These are phyloP conservation scores for Oriolus oriolus DNA, from an alignment of 2,113 vertebrate genomes.

Conservation along the genomic window DNA sequence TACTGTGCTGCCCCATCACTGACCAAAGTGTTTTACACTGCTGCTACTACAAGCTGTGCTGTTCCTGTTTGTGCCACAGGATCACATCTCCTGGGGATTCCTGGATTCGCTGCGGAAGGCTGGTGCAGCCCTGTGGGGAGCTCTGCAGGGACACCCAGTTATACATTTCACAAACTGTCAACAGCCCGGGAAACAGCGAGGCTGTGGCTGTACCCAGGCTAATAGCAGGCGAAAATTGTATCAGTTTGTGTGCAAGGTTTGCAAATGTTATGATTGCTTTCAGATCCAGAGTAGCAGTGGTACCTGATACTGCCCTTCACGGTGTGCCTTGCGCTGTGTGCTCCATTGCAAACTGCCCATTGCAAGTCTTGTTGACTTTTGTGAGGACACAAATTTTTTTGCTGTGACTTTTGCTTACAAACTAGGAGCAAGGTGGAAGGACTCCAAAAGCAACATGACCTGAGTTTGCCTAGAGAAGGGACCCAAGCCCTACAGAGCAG, in stretches of 20 bases:
- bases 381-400: not conserved
- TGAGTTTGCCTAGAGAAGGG: not conserved
- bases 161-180: rapidly evolving
- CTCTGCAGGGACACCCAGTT: not conserved
- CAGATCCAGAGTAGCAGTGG: not conserved
- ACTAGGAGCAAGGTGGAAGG: not conserved
- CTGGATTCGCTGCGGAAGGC: not conserved
- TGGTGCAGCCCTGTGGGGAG: rapidly evolving
- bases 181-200: rapidly evolving
- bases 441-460: not conserved
- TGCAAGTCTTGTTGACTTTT: not conserved
- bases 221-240: not conserved
- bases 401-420: not conserved
- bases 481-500: not conserved
- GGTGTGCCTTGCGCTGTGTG: not conserved
- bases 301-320: not conserved
- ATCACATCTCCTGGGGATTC: not conserved
- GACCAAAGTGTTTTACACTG: not conserved
- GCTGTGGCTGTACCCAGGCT: not conserved
- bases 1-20: not conserved
- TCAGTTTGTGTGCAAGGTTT: not conserved
- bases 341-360: not conserved
- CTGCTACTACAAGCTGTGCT: not conserved
- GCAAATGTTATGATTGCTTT: not conserved
- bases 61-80: rapidly evolving